These are phyloP conservation scores for Spea multiplicata DNA, from an alignment of 2,113 vertebrate genomes.

Conservation along the genomic window DNA sequence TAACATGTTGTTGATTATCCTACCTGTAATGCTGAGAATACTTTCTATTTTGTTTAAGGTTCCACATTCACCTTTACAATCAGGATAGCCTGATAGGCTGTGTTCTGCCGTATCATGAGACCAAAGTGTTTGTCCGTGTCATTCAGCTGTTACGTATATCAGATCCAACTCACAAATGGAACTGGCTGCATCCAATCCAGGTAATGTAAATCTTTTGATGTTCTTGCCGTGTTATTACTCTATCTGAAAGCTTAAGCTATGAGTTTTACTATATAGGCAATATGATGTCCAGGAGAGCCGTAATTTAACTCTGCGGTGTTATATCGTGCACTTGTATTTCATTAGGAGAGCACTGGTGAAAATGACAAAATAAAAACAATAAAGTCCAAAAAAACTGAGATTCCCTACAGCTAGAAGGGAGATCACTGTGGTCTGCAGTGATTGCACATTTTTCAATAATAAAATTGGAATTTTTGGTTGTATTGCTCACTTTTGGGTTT, in stretches of 20 bases:
- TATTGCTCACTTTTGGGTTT: not conserved
- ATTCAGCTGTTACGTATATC: constrained; percentile 85
- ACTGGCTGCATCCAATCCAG: constrained; percentile 88
- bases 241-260: too few relatives aligned
- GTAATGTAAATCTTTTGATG: constrained; percentile 56
- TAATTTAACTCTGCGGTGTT: too few relatives aligned
- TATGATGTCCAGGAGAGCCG: too few relatives aligned
- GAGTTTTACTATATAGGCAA: too few relatives aligned
- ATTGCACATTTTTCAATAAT: not conserved
- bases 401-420: too few relatives aligned
- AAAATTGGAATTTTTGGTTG: not conserved
- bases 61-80: constrained; percentile 94
- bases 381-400: not conserved
- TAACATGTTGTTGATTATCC: too few relatives aligned
- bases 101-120: constrained; percentile 88
- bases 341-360: not conserved
- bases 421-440: too few relatives aligned
- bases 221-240: not conserved
- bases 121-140: constrained; percentile 86
- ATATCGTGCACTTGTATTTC: too few relatives aligned
- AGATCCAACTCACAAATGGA: constrained; percentile 82
- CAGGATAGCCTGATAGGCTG: constrained; percentile 84
- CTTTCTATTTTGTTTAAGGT: constrained; percentile 65
- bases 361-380: not conserved
- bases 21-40: not conserved